These are phyloP conservation scores for Drosophila rhopaloa DNA, from an alignment of 1,140 invertebrate genomes.

Conservation along the genomic window DNA sequence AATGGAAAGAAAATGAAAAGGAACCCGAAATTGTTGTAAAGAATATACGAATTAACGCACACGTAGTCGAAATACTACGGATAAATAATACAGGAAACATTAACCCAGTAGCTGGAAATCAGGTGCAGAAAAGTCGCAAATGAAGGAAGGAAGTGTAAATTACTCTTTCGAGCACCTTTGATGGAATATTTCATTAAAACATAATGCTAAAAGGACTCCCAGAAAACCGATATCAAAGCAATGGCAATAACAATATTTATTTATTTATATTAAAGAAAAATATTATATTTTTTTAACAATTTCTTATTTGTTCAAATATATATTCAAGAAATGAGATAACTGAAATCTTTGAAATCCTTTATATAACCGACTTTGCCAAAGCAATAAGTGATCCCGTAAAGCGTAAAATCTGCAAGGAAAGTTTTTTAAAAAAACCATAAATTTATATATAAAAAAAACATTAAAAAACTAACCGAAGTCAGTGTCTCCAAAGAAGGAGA, in stretches of 20 bases:
- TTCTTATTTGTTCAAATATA: background rate
- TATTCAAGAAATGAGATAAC: background rate
- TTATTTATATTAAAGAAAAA: no score
- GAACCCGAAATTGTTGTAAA: conserved; percentile 35
- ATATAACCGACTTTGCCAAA: conserved; percentile 69
- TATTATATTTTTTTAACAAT: no score
- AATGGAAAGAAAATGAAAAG: conserved; percentile 48
- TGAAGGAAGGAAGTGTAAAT: conserved; percentile 9
- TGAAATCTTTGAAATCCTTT: background rate
- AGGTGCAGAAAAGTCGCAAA: conserved; percentile 11
- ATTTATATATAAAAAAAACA: background rate
- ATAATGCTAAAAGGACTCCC: no score
- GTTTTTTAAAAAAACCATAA: background rate
- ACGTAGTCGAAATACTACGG: background rate
- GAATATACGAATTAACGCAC: conserved; percentile 35
- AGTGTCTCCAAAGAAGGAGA: conserved; percentile 70
- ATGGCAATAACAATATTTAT: no score
- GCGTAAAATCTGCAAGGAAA: conserved; percentile 60
- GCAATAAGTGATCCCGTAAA: conserved; percentile 79
- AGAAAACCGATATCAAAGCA: no score
- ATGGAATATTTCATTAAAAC: background rate
- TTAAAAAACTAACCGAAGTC: background rate
- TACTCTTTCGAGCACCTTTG: background rate
- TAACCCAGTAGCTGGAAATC: conserved; percentile 24
- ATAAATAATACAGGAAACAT: conserved; percentile 26